A percentile compares a stretch with the other conserved stretches of the same genome.
Conservation (phyloP, 2,888 invertebrate species). For the Sycophila texana region DNA sequence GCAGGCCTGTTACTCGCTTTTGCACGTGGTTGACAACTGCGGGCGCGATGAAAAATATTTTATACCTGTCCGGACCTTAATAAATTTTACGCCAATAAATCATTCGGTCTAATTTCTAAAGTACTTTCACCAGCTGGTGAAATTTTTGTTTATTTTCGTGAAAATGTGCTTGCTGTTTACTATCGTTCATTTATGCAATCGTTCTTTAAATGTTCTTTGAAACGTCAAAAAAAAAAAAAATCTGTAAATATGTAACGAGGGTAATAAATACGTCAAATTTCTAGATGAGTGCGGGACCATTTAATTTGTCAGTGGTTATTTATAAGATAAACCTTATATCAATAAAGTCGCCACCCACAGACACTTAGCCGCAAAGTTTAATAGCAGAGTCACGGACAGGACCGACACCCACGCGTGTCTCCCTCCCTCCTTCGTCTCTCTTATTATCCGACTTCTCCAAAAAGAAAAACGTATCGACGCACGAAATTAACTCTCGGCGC, state of each 20-base stretch:
- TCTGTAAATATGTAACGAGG: too few species aligned
- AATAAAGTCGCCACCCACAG: conserved; percentile 30
- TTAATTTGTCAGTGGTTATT: conserved; percentile 23
- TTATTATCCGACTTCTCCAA: conserved; percentile 48
- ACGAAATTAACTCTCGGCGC: conserved; percentile 61
- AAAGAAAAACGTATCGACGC: conserved; percentile 61
- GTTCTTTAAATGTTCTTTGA: too few species aligned
- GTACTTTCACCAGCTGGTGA: too few species aligned
- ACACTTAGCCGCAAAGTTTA: conserved; percentile 60
- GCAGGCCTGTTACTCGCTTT: too few species aligned
- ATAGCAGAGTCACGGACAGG: conserved; percentile 51
- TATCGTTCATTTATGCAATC: too few species aligned
- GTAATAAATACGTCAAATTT: background rate
- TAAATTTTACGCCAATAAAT: too few species aligned
- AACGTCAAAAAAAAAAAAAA: background rate
- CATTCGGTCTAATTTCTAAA: too few species aligned
- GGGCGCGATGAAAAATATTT: too few species aligned
- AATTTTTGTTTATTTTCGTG: too few species aligned
- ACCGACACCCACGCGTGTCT: conserved; percentile 36
- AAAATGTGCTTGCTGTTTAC: too few species aligned
- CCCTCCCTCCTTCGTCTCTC: background rate
- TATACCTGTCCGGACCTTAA: too few species aligned
- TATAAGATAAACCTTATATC: conserved; percentile 18
- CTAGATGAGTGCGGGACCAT: background rate
- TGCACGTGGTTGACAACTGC: too few species aligned